phyloP scores from a whole-genome alignment of 2,888 invertebrate genomes.

The Perizoma flavofasciatum region DNA sequence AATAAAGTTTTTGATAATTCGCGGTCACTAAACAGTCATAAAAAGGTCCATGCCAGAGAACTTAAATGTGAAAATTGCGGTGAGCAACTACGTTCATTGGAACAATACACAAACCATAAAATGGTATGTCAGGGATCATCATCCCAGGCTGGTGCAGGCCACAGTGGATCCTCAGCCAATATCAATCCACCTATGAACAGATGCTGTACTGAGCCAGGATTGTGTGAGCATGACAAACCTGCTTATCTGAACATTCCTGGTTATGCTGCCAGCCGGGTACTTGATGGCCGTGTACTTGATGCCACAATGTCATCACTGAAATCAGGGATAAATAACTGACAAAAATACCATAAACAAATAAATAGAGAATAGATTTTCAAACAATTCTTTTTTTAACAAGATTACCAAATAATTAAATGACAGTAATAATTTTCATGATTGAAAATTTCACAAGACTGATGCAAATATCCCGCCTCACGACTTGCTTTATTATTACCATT shows the following conservation, averaged over 20 bases:
- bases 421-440: constrained; percentile 79
- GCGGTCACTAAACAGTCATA: constrained; percentile 80
- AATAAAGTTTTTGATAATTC: constrained; percentile 83
- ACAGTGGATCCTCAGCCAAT: constrained; percentile 46
- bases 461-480: constrained; percentile 84
- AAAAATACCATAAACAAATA: constrained; percentile 45
- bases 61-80: constrained; percentile 80
- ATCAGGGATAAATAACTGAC: constrained; percentile 81
- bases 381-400: constrained; percentile 69
- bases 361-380: constrained; percentile 49
- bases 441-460: constrained; percentile 84
- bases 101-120: constrained; percentile 80
- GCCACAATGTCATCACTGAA: constrained; percentile 78
- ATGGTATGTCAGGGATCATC: constrained; percentile 71
- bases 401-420: constrained; percentile 80
- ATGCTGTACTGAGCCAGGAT: constrained; percentile 77
- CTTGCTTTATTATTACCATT: constrained; percentile 84
- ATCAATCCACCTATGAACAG: constrained; percentile 55
- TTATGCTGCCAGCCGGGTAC: constrained; percentile 73
- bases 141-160: constrained; percentile 62
- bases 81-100: constrained; percentile 78
- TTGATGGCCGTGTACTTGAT: constrained; percentile 77
- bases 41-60: constrained; percentile 81
- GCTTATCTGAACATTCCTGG: constrained; percentile 81
- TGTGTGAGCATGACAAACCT: constrained; percentile 81